Conservation (phyloP, 2,888 invertebrate genomes). For the Drosophila flavopinicola region DNA sequence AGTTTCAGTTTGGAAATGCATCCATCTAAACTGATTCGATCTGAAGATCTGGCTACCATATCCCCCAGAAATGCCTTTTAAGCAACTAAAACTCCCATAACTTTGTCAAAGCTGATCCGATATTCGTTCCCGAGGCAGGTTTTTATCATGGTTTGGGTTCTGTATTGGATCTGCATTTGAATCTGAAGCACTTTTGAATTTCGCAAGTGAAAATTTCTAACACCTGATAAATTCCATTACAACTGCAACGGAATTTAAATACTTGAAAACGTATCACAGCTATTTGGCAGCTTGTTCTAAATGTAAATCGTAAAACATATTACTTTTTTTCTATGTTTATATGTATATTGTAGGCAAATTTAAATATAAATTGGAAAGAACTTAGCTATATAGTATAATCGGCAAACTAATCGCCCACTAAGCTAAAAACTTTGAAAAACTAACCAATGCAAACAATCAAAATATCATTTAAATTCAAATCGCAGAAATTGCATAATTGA, state of each 20-base stretch:
- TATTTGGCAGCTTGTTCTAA: neutral
- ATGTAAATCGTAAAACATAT: neutral
- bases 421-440: conserved; percentile 31
- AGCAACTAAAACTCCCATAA: too few species aligned
- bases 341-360: conserved; percentile 7
- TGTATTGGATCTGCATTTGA: too few species aligned
- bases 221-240: neutral
- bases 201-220: too few species aligned
- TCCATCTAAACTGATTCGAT: too few species aligned
- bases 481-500: conserved; percentile 78
- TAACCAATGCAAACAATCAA: conserved; percentile 64
- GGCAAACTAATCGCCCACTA: conserved; percentile 29
- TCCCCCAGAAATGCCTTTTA: too few species aligned
- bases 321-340: neutral
- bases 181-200: too few species aligned
- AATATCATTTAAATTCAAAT: conserved; percentile 77
- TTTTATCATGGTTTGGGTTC: too few species aligned
- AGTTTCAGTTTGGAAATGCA: too few species aligned
- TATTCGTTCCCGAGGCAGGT: too few species aligned
- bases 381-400: conserved; percentile 13
- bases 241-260: neutral
- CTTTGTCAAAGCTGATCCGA: too few species aligned
- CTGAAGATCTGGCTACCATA: too few species aligned
- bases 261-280: neutral
- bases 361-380: conserved; percentile 13